Evolutionary conservation across 2,113 vertebrate genomes (phyloP), one percentile per base, ranked within the genome.

Genomic region (Cranoglanis bouderius): DNA sequence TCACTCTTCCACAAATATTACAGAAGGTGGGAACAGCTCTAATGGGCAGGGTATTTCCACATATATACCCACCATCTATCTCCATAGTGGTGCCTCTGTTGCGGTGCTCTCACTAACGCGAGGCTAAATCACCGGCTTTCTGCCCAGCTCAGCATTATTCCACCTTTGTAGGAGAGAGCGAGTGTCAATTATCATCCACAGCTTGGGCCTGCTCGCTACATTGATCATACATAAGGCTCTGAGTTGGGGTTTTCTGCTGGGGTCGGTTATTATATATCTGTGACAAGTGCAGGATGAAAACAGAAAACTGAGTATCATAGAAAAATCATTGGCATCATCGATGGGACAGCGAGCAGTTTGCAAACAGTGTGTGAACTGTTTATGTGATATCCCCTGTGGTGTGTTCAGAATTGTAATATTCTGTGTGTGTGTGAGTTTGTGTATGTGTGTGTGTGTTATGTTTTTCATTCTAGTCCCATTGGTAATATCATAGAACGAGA

Each of bases 141-240:
- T 91, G 92, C 90, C 40, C 72, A 91, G 86, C 88, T 94, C 92
- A 93, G 91, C 92, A 83, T 81, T 92, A 70, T 91, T 85, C 51
- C 84, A 84, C 88, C 35, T 59, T 90, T 80, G 84, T 87, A 86
- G 46, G 80, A 63, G 7, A 67, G 67, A 49, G 53, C 65, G 82
- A 74, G 78, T 78, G 89, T 91, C 90, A 92, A 90, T 92, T 91
- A 93, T 90, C 80, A 57, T 85, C 84, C 67, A 89, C 91, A 87
- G 91, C 91, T 90, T 91, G 89, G 75, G 85, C 46, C 63, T 72
- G 86, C 83, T 85, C 35, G 59, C 91, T 81, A 83, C 91, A 88
- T 89, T 91, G 93, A 91, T 93, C 91, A 92, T 83, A 92, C 85
- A 49, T 83, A 89, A 91, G 89, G 83, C 77, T 92, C 38, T 82